Conservation (phyloP, 2,888 invertebrate species). For the Lasius fuliginosus region DNA sequence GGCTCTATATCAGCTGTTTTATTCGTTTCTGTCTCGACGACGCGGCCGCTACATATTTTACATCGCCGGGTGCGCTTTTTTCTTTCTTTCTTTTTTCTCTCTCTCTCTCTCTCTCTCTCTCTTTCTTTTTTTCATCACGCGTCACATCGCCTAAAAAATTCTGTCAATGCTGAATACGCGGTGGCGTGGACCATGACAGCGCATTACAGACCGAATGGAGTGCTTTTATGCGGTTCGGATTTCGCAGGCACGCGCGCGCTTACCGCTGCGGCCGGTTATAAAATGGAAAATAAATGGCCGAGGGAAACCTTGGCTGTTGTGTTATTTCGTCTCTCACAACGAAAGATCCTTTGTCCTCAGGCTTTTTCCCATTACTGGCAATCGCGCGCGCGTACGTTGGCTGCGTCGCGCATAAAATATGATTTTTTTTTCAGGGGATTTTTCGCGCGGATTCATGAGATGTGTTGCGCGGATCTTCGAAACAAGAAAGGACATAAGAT, state of each 20-base stretch:
- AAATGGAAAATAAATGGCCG: conserved; percentile 59
- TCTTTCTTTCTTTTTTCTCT: background rate
- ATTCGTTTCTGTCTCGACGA: conserved; percentile 47
- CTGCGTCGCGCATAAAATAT: conserved; percentile 23
- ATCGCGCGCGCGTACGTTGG: background rate
- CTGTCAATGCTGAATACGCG: conserved; percentile 66
- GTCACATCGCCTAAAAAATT: conserved; percentile 52
- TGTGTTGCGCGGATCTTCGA: background rate
- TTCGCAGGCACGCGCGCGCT: conserved; percentile 52
- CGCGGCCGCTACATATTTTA: conserved; percentile 63
- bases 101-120: background rate
- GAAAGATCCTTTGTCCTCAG: conserved; percentile 41
- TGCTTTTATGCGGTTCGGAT: conserved; percentile 63
- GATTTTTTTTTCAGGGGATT: conserved; percentile 38
- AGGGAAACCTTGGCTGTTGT: conserved; percentile 31
- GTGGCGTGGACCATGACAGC: conserved; percentile 46
- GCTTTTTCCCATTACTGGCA: conserved; percentile 36
- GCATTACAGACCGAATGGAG: conserved; percentile 60
- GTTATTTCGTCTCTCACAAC: conserved; percentile 35
- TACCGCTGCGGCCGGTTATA: conserved; percentile 37
- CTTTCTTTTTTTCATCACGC: background rate
- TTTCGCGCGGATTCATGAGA: background rate
- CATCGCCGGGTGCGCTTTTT: conserved; percentile 26
- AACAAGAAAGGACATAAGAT: background rate
- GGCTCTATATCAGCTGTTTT: conserved; percentile 30